Base-by-base conservation (phyloP, 2,797 vertebrate species). In the Crenichthys baileyi region DNA sequence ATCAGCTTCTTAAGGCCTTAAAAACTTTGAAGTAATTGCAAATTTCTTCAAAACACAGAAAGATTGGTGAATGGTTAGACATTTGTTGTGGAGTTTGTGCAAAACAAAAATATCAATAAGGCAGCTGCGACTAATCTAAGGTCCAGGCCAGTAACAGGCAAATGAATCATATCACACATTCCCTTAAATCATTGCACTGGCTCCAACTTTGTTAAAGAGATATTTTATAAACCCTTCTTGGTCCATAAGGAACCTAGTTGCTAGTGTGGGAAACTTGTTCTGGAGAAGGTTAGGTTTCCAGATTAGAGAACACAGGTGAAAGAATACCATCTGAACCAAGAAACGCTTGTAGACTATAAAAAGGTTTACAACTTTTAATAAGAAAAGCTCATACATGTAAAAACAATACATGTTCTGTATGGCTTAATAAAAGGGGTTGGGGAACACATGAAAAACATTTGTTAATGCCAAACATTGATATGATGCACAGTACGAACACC, bases 401-500 rank as follows among this genome's bases (percentile, higher is more conserved):
- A 36, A 36, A 36, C 36, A 36, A 36, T 36, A 36, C 36, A 36
- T 36, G 36, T 36, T 36, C 36, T 36, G 36, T 36, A 4, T 36
- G 36, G 36, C 36, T 36, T 36, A 36, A 36, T 36, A 4, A 3
- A 36, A 36, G 36, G 36, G 36, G 4, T 4, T 36, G 36, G 36
- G 36, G 36, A 4, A 36, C 36, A 36, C 9, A 24, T 24, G 11
- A 24, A 67, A 67, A 67, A 39, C 8, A 39, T 67, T 41, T 41
- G 6, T 41, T 67, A 20, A 12, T 44, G 0, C 9, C 63, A 13
- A 67, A 24, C 65, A 29, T 26, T 51, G 18, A 36, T 22, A 22
- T 53, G 72, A 2, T 46, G 29, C 58, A 20, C 18, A n/a, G 31
- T 61, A 44, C 74, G 73, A 81, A 80, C 74, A 77, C 71, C 71